phyloP scores from a whole-genome alignment of 2,888 invertebrate species.

The Cotesia congregata region DNA sequence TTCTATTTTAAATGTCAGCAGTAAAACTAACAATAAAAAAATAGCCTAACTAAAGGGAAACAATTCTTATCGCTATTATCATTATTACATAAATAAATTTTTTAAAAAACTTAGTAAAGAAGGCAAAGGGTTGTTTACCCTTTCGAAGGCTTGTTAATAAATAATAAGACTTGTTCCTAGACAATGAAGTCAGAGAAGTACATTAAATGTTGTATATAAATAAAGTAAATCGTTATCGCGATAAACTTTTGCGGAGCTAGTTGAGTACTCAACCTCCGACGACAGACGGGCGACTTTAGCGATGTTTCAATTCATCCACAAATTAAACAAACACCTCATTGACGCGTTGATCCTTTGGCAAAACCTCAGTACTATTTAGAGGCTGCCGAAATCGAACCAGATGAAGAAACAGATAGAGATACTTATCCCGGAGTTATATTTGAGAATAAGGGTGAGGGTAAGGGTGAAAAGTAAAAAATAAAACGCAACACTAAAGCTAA shows the following conservation, averaged over 20 bases:
- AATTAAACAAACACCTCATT: conserved; percentile 66
- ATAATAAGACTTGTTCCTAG: not conserved
- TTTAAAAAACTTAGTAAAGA: too few species aligned
- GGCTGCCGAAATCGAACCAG: not conserved
- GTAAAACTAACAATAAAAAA: not conserved
- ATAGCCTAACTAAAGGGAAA: too few species aligned
- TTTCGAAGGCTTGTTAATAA: not conserved
- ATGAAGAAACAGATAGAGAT: not conserved
- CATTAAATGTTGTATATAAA: not conserved
- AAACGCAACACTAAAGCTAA: conserved; percentile 30
- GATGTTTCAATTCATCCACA: conserved; percentile 51
- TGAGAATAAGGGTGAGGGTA: not conserved
- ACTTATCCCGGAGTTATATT: not conserved
- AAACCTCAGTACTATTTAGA: conserved; percentile 29
- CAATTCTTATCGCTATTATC: too few species aligned
- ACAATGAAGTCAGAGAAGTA: not conserved
- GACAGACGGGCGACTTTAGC: conserved; percentile 37
- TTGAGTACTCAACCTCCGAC: conserved; percentile 46
- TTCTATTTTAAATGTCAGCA: not conserved
- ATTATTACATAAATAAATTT: too few species aligned
- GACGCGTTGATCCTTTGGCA: conserved; percentile 63
- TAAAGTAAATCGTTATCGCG: not conserved
- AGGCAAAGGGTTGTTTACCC: too few species aligned
- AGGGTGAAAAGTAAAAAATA: not conserved
- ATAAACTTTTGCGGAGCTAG: conserved; percentile 26